Percentiles rank a stretch among this genome's conserved stretches.
Conservation (phyloP, 2,888 invertebrate genomes). For the Pterostichus niger region DNA sequence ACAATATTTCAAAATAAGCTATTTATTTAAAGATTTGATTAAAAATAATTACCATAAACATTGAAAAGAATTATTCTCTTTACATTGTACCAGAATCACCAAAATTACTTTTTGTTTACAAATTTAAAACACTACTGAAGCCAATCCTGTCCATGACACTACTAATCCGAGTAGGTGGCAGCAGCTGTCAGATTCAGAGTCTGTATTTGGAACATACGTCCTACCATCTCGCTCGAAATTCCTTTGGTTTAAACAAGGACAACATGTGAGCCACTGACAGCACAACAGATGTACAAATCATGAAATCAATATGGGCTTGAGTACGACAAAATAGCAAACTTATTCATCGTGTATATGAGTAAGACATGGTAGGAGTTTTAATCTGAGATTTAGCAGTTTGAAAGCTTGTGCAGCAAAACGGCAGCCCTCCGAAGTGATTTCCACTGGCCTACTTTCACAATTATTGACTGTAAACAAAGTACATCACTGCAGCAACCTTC, state of each 20-base stretch:
- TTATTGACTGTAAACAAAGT: constrained; percentile 51
- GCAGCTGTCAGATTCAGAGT: not conserved
- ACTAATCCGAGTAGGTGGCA: not conserved
- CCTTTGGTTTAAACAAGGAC: constrained; percentile 63
- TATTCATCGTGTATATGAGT: constrained; percentile 7
- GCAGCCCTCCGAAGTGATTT: not conserved
- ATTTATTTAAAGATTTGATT: too few species aligned
- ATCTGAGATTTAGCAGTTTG: not conserved
- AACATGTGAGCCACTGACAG: constrained; percentile 56
- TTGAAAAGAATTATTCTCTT: too few species aligned
- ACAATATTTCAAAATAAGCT: too few species aligned
- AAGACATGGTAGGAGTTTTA: not conserved
- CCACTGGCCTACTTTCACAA: constrained; percentile 39
- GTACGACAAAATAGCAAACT: constrained; percentile 37
- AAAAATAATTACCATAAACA: too few species aligned
- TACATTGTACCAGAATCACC: too few species aligned
- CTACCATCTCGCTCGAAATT: constrained; percentile 47
- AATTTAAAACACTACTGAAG: too few species aligned
- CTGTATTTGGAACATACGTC: constrained; percentile 52
- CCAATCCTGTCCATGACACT: too few species aligned
- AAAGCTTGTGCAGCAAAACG: not conserved
- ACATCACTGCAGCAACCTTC: constrained; percentile 22
- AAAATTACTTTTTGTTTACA: too few species aligned
- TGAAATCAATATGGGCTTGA: constrained; percentile 65
- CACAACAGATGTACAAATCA: constrained; percentile 63